Conservation (phyloP, 2,888 invertebrate species). For the Diarsia rubi region DNA sequence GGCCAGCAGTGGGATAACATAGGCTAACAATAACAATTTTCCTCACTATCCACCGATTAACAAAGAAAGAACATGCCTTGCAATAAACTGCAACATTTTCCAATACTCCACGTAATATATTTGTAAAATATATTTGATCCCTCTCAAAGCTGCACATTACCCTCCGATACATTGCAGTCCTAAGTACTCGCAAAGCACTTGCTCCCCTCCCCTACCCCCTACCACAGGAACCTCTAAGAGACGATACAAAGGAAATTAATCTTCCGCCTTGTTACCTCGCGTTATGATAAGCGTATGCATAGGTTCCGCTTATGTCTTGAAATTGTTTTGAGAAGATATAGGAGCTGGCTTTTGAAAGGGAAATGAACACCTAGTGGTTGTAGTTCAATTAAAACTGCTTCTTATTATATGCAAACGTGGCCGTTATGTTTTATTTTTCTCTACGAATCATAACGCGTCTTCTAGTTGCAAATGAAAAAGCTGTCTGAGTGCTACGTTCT, state of each 20-base stretch:
- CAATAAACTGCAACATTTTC: background rate
- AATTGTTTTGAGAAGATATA: conserved; percentile 47
- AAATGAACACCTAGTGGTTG: background rate
- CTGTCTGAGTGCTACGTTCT: too few relatives aligned
- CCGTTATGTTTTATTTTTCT: background rate
- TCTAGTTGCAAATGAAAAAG: too few relatives aligned
- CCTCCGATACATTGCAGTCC: conserved; percentile 1
- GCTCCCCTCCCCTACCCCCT: background rate
- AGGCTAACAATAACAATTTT: too few relatives aligned
- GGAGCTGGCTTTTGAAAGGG: background rate
- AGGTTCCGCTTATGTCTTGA: conserved; percentile 56
- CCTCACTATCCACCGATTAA: background rate
- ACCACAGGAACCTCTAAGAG: conserved; percentile 15
- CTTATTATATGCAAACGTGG: background rate
- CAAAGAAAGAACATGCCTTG: background rate
- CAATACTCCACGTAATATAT: background rate
- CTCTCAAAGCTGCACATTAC: background rate
- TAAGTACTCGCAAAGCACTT: conserved; percentile 13
- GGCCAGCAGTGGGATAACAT: too few relatives aligned
- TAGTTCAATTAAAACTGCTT: background rate
- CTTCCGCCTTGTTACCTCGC: conserved; percentile 58
- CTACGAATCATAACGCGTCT: background rate
- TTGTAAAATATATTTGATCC: background rate
- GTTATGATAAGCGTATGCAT: conserved; percentile 61
- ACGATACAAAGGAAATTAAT: conserved; percentile 65